Percentiles rank a stretch among this genome's conserved stretches.
phyloP scores from a whole-genome alignment of 2,888 invertebrate species.

The Cosmopolites sordidus region DNA sequence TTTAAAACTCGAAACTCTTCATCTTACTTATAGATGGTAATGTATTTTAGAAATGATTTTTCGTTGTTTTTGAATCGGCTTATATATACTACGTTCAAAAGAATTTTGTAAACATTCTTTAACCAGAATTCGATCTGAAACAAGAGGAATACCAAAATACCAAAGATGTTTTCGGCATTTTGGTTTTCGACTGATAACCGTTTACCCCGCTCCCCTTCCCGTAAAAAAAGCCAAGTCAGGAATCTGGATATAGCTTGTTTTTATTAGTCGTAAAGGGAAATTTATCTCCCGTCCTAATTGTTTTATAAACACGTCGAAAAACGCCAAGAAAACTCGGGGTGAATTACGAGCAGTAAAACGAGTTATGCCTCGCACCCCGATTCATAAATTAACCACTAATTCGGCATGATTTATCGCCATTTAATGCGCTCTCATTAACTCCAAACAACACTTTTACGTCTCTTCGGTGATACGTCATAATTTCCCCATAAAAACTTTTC shows the following conservation, averaged over 20 bases:
- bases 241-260: slow-evolving; percentile 11
- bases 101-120: too few species aligned
- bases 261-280: slow-evolving; percentile 25
- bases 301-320: slow-evolving; percentile 26
- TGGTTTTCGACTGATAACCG: too few species aligned
- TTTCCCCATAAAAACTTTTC: slow-evolving; percentile 31
- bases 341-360: slow-evolving; percentile 28
- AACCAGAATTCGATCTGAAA: too few species aligned
- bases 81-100: too few species aligned
- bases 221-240: too few species aligned
- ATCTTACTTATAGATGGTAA: too few species aligned
- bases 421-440: slow-evolving; percentile 38
- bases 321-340: slow-evolving; percentile 25
- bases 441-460: slow-evolving; percentile 39
- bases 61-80: too few species aligned
- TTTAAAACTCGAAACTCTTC: too few species aligned
- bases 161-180: too few species aligned
- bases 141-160: too few species aligned
- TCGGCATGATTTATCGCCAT: slow-evolving; percentile 37
- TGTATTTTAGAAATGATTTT: too few species aligned
- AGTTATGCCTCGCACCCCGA: slow-evolving; percentile 28
- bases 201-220: too few species aligned
- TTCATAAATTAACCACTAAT: slow-evolving; percentile 29
- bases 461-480: slow-evolving; percentile 40
- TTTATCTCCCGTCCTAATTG: slow-evolving; percentile 26